These are phyloP conservation scores for Leptopilina boulardi DNA, from an alignment of 1,140 invertebrate species.

Conservation along the genomic window DNA sequence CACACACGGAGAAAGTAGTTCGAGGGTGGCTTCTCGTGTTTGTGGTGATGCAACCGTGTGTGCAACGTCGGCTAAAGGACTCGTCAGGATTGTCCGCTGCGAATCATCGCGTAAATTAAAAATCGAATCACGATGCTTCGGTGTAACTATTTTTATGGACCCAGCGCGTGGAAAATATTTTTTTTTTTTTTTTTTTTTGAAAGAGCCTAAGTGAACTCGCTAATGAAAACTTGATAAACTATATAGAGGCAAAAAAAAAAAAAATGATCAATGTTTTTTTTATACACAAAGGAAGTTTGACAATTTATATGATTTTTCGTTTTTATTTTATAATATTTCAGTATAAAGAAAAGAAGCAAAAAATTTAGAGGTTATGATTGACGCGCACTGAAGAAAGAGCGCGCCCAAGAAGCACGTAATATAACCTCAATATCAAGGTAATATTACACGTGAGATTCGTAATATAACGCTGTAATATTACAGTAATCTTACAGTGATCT, in stretches of 20 bases:
- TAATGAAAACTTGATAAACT: slow-evolving; percentile 10
- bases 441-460: too few relatives aligned
- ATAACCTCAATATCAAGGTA: too few relatives aligned
- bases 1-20: not conserved
- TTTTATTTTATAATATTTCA: too few relatives aligned
- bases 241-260: not conserved
- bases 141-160: slow-evolving; percentile 20
- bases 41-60: slow-evolving; percentile 10
- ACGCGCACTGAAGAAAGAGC: too few relatives aligned
- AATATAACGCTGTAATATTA: too few relatives aligned
- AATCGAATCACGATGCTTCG: slow-evolving; percentile 31
- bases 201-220: not conserved
- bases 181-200: not conserved
- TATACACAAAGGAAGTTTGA: not conserved
- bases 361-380: too few relatives aligned
- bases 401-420: too few relatives aligned
- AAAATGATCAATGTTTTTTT: not conserved
- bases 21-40: slow-evolving; percentile 36
- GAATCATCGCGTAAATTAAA: slow-evolving; percentile 33
- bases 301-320: too few relatives aligned
- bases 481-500: too few relatives aligned
- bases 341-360: too few relatives aligned
- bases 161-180: not conserved
- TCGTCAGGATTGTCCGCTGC: slow-evolving; percentile 28
- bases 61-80: slow-evolving; percentile 32